Evolutionary conservation across 1,140 invertebrate genomes (phyloP).

Genomic region (Heliconius himera): DNA sequence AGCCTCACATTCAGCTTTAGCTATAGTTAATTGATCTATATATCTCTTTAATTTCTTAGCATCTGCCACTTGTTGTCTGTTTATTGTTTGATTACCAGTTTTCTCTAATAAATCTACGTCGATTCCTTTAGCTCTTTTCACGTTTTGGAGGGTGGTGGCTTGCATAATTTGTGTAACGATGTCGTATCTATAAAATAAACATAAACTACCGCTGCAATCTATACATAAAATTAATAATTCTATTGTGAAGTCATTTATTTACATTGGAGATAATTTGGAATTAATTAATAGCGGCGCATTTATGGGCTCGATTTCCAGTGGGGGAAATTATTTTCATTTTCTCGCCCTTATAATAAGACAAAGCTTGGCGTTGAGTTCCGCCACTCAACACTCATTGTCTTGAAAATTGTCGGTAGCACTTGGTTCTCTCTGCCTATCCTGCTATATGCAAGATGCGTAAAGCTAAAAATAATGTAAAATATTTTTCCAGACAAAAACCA

Average conservation of each 20-base stretch:
- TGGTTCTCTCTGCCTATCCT: no score
- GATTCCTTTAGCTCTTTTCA: conserved; percentile 91
- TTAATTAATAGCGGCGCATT: no score
- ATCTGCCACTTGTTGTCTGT: conserved; percentile 87
- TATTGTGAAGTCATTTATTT: background rate
- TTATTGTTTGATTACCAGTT: conserved; percentile 64
- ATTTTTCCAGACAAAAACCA: no score
- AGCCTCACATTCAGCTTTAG: conserved; percentile 92
- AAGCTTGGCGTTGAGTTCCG: background rate
- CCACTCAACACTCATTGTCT: background rate
- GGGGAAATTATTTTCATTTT: background rate
- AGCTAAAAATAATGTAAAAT: no score
- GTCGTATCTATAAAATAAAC: conserved; percentile 84
- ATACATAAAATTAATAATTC: background rate
- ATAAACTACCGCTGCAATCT: background rate
- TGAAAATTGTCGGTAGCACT: no score
- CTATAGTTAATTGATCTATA: conserved; percentile 91
- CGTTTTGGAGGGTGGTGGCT: conserved; percentile 93
- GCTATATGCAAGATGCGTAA: no score
- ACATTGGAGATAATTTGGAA: background rate
- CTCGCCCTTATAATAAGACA: background rate
- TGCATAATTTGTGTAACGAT: conserved; percentile 97
- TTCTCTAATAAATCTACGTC: conserved; percentile 87
- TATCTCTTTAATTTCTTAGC: conserved; percentile 88
- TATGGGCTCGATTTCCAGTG: no score